Conservation (phyloP, 2,888 invertebrate species). For the Lepidochitona cinerea region DNA sequence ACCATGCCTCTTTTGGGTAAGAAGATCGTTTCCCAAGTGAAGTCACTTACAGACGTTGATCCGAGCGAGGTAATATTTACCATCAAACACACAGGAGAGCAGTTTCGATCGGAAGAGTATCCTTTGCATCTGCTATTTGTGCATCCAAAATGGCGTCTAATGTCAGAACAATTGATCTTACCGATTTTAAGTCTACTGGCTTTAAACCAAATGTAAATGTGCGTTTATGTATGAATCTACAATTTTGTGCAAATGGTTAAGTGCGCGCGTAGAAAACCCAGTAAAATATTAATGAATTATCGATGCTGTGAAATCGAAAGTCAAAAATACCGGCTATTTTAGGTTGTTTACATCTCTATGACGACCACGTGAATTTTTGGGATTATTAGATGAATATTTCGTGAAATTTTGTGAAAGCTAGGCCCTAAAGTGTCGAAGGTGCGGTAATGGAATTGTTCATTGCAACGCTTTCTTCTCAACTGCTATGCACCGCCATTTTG, state of each 20-base stretch:
- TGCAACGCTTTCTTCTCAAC: no score
- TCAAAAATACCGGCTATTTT: not conserved
- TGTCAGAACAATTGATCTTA: not conserved
- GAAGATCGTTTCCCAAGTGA: constrained; percentile 51
- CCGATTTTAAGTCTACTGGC: not conserved
- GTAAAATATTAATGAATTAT: no score
- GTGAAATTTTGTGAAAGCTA: no score
- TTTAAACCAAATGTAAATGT: no score
- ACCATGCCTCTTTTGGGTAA: constrained; percentile 67
- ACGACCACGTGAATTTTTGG: constrained; percentile 35
- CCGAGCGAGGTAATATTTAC: constrained; percentile 57
- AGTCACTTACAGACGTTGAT: constrained; percentile 46
- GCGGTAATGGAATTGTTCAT: no score
- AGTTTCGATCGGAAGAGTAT: constrained; percentile 67
- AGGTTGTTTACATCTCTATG: constrained; percentile 44
- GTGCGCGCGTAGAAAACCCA: no score
- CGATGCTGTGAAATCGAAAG: no score
- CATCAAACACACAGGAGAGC: constrained; percentile 65
- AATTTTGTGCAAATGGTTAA: no score
- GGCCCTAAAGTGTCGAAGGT: no score
- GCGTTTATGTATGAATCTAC: no score
- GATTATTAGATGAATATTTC: no score
- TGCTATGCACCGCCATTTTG: no score
- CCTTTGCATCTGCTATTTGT: constrained; percentile 51
- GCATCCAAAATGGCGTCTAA: constrained; percentile 66